Evolutionary conservation across 2,113 vertebrate species (phyloP).

Genomic region (Phodopus roborovskii): DNA sequence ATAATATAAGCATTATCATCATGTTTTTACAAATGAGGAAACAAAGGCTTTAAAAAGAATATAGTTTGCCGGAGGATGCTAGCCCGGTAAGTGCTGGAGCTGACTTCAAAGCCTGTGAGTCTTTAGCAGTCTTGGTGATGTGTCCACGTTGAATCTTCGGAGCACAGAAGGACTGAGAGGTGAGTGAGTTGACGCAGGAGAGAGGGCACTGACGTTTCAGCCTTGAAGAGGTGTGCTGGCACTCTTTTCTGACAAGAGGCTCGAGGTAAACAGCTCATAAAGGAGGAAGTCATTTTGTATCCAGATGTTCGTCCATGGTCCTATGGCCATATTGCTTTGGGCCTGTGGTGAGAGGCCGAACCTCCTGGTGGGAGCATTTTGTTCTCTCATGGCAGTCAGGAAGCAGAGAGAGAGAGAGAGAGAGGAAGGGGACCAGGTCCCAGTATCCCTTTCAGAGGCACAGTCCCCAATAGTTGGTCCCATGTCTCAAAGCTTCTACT

Average conservation of each 20-base stretch:
- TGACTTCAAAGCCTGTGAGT: neutral
- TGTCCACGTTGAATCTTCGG: neutral
- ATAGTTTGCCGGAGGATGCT: neutral
- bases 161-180: neutral
- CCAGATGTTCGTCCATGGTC: neutral
- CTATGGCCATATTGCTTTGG: neutral
- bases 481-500: neutral
- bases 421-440: neutral
- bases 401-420: neutral
- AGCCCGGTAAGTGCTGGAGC: neutral
- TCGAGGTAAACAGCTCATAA: neutral
- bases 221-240: neutral
- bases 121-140: neutral
- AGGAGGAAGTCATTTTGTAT: neutral
- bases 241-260: neutral
- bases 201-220: neutral
- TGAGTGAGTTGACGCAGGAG: neutral
- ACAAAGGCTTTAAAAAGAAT: neutral
- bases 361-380: neutral
- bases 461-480: neutral
- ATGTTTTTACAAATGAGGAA: constrained; percentile 27
- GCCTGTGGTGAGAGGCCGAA: neutral
- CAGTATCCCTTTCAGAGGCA: neutral
- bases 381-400: neutral
- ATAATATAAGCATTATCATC: neutral